A percentile compares a stretch with the other conserved stretches of the same genome.
Conservation (phyloP, 1,140 invertebrate genomes). For the Pachyrhynchus sulphureomaculatus region DNA sequence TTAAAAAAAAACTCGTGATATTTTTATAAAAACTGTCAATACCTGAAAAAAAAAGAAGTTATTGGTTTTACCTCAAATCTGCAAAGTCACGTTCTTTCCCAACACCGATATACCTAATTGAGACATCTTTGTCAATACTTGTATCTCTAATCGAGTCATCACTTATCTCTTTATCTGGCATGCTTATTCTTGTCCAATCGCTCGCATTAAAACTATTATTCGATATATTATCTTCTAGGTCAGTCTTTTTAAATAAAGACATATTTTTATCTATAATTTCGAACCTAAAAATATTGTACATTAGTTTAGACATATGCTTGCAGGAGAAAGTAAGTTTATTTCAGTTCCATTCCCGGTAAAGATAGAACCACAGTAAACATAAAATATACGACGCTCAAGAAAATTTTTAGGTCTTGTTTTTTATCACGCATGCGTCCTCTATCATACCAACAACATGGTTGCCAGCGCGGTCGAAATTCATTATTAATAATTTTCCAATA, state of each 20-base stretch:
- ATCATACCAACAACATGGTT: no score
- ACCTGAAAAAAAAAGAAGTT: no score
- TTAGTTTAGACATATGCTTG: no score
- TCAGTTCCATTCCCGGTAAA: background rate
- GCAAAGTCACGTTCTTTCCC: slow-evolving; percentile 15
- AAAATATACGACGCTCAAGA: no score
- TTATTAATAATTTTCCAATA: no score
- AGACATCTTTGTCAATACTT: slow-evolving; percentile 1
- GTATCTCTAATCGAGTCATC: slow-evolving; percentile 10
- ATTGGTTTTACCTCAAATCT: slow-evolving; percentile 13
- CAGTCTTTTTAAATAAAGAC: slow-evolving; percentile 29
- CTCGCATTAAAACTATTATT: slow-evolving; percentile 45
- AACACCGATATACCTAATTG: background rate
- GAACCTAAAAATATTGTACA: slow-evolving; percentile 42
- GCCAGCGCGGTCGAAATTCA: no score
- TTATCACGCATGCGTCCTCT: no score
- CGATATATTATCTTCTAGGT: slow-evolving; percentile 44
- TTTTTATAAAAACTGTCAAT: no score
- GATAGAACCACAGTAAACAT: no score
- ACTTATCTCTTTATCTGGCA: slow-evolving; percentile 19
- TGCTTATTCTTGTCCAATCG: slow-evolving; percentile 45
- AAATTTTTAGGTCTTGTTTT: no score
- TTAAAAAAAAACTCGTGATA: no score
- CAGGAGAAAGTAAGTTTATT: no score
- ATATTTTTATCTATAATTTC: slow-evolving; percentile 49